Evolutionary conservation across 2,888 invertebrate species (phyloP), one percentile per base, ranked within the genome.

Genomic region (Koerneria pararmatus): DNA sequence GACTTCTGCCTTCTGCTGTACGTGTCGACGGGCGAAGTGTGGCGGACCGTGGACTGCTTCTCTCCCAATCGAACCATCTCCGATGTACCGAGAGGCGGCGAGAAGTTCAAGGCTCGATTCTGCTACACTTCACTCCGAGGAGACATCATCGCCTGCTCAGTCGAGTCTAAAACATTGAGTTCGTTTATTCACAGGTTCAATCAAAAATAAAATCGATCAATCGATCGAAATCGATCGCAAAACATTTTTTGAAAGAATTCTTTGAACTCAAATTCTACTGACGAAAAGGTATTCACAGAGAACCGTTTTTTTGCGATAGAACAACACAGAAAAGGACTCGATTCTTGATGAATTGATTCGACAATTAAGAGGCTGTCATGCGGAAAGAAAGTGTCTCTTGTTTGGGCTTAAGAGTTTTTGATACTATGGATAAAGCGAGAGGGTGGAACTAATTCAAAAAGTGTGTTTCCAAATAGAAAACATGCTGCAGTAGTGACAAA

Each of bases 1-100:
- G 73, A 76, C 22, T 67, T 69, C 1, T 76, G 76, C 61, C 63
- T 70, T 19, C 54, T 74, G 31, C 53, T 76, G 5, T 76, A 76
- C 63, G 69, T 76, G 5, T 66, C 69, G 2, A 35, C 49, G 1
- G 69, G 72, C 19, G 74, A 71, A 51, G 57, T 64, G 8, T 78
- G 75, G 73, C 70, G 77, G 60, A 66, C 73, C 2, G 63, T 70
- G 24, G 67, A 69, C 15, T 78, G 78, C 65, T 71, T 29, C 51
- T 56, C 35, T 0, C 31, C 34, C 3, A 49, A 65, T 49, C 49
- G 1, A 27, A 65, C 49, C 0, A 73, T 73, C 8, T 35, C 60
- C 4, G 65, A 71, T 19, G 51, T 74, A 22, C 56, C 66, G 0
- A 63, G 66, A 8, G 74, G 72, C 15, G 74, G 72, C 4, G 69